A percentile compares a stretch with the other conserved stretches of the same genome.
These are phyloP conservation scores for Heliconius melpomene DNA, from an alignment of 1,140 invertebrate species.

Conservation along the genomic window DNA sequence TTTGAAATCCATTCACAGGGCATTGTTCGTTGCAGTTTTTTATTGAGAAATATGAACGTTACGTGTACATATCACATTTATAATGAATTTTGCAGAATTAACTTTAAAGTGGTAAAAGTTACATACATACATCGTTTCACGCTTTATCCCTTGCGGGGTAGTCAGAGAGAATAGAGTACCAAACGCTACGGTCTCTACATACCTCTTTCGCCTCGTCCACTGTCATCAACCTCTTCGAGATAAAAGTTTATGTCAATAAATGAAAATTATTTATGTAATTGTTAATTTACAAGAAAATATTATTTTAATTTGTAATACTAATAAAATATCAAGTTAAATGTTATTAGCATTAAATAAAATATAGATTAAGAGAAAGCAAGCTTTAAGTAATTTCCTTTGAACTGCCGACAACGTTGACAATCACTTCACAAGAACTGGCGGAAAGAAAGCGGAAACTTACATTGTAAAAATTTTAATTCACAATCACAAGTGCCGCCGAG, in stretches of 20 bases:
- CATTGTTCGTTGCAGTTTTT: slow-evolving; percentile 16
- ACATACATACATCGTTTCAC: neutral
- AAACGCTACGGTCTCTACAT: too few relatives aligned
- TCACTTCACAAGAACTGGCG: neutral
- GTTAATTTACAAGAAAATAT: neutral
- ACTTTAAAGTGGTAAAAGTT: neutral
- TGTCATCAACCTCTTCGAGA: too few relatives aligned
- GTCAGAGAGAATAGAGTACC: too few relatives aligned
- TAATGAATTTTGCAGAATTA: neutral
- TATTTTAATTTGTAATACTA: too few relatives aligned
- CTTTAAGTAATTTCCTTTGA: neutral
- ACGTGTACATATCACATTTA: neutral
- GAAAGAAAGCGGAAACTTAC: slow-evolving; percentile 9
- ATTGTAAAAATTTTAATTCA: neutral
- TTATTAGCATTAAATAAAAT: neutral
- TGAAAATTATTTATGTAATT: neutral
- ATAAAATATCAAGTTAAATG: neutral
- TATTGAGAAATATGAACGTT: slow-evolving; percentile 35
- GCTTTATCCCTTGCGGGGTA: too few relatives aligned
- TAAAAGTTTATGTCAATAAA: too few relatives aligned
- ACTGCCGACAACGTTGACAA: neutral
- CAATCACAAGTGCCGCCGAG: neutral
- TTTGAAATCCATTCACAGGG: slow-evolving; percentile 25
- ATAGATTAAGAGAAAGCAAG: neutral
- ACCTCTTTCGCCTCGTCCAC: too few relatives aligned